Conservation (phyloP, 2,113 vertebrate species). For the Physeter macrocephalus region DNA sequence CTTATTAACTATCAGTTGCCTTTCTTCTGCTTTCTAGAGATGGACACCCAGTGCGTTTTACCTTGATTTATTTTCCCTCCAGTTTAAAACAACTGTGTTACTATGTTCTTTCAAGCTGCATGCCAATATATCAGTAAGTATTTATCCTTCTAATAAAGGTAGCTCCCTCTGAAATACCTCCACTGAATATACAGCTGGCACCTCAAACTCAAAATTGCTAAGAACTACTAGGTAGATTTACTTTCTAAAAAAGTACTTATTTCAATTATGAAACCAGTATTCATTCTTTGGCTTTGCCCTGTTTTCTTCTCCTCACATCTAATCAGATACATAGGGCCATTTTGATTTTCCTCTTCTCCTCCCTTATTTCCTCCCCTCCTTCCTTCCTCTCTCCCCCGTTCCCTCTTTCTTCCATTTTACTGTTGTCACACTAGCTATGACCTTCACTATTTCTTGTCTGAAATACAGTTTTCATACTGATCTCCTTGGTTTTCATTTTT, state of each 20-base stretch:
- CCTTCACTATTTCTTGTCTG: neutral
- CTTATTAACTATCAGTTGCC: neutral
- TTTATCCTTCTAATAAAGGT: neutral
- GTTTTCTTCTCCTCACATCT: neutral
- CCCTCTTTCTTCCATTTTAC: neutral
- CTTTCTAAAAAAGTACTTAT: neutral
- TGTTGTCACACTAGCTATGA: neutral
- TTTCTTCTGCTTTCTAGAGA: neutral
- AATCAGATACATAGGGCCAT: too few species aligned
- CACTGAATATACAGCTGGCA: neutral
- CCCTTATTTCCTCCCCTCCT: rapidly evolving
- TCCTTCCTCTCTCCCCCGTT: neutral
- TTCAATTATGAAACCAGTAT: neutral
- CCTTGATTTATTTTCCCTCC: neutral
- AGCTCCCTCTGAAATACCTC: neutral
- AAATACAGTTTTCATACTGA: neutral
- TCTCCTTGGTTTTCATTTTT: neutral
- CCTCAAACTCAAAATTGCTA: neutral
- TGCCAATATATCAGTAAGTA: neutral
- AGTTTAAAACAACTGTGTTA: neutral
- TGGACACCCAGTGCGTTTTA: neutral
- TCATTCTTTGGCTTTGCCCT: neutral
- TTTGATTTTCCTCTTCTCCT: too few species aligned
- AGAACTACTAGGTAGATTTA: neutral
- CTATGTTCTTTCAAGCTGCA: neutral